Conservation (phyloP, 2,113 vertebrate genomes). For the Ciconia boyciana region DNA sequence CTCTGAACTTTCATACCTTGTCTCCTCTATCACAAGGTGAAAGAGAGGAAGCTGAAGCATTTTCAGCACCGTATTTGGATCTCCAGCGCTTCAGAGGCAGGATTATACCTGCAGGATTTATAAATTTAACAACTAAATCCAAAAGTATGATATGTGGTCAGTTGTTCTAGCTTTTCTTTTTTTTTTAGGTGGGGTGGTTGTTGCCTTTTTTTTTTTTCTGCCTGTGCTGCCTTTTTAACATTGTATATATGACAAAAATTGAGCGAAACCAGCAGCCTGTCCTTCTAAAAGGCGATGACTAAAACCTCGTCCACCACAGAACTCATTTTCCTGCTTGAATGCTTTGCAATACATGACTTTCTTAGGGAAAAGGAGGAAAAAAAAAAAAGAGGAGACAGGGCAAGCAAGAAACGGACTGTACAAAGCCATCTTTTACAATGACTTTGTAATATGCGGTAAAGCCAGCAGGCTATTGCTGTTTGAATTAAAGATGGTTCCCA, state of each 20-base stretch:
- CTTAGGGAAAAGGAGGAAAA: not conserved
- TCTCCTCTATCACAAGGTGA: not conserved
- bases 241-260: not conserved
- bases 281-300: not conserved
- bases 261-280: not conserved
- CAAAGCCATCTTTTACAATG: not conserved
- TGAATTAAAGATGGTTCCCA: not conserved
- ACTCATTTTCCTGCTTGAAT: not conserved
- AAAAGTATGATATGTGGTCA: not conserved
- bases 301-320: not conserved
- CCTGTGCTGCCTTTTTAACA: not conserved
- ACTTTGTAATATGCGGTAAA: accelerated
- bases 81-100: not conserved
- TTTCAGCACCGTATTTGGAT: not conserved
- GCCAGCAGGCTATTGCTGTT: not conserved
- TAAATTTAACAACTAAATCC: not conserved
- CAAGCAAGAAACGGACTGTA: not conserved
- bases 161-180: not conserved
- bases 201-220: not conserved
- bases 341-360: not conserved
- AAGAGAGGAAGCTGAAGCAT: not conserved
- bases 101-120: not conserved
- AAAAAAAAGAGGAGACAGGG: not conserved
- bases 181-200: not conserved
- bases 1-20: not conserved